These are phyloP conservation scores for Arrhamphus sclerolepis DNA, from an alignment of 2,797 vertebrate genomes.

Conservation along the genomic window DNA sequence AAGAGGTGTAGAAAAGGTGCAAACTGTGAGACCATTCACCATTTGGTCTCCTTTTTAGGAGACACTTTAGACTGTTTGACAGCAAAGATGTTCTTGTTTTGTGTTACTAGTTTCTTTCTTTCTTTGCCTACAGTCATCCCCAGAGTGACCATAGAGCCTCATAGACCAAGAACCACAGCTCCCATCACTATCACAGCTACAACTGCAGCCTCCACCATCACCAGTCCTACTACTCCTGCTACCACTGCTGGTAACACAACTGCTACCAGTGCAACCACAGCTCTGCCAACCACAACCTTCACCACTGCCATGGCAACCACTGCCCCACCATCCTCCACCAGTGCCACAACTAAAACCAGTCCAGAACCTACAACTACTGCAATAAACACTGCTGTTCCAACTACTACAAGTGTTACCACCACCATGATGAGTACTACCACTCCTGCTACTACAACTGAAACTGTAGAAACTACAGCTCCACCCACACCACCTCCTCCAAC, in stretches of 20 bases:
- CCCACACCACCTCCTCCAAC: neutral
- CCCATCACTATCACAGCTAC: neutral
- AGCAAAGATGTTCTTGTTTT: neutral
- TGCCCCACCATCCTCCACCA: rapidly evolving
- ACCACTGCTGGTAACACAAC: neutral
- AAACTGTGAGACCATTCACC: no score
- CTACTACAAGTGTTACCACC: neutral
- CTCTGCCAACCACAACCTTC: neutral
- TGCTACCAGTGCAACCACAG: neutral
- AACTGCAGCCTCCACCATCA: slow-evolving; percentile 22
- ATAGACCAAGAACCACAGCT: slow-evolving; percentile 33
- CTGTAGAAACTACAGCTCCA: neutral
- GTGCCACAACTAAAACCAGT: neutral
- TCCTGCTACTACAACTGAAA: neutral
- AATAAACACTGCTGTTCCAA: neutral
- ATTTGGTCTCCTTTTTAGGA: no score
- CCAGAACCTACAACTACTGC: neutral
- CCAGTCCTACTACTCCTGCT: neutral
- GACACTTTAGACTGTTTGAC: neutral
- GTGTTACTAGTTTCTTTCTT: neutral
- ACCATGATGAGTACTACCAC: neutral
- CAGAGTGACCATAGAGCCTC: slow-evolving; percentile 40
- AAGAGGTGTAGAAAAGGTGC: no score
- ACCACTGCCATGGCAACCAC: slow-evolving; percentile 11
- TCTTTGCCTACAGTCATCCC: slow-evolving; percentile 25